Conservation (phyloP, 2,113 vertebrate genomes). For the Sorex fumeus region DNA sequence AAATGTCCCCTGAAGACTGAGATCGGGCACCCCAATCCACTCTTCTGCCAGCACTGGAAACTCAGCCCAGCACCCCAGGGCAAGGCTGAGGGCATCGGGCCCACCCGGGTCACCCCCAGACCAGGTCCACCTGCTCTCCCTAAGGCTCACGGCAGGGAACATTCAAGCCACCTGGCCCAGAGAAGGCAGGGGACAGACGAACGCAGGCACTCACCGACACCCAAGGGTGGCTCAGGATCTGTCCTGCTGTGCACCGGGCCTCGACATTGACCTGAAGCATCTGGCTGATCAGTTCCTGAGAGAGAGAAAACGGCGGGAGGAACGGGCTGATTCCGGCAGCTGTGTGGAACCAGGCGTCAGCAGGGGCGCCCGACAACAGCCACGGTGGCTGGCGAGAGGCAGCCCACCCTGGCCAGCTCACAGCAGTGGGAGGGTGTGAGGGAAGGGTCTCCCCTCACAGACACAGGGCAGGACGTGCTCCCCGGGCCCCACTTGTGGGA, state of each 20-base stretch:
- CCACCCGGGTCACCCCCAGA: not conserved
- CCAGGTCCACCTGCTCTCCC: not conserved
- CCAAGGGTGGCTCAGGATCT: conserved; percentile 97
- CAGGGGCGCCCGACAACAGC: too few species aligned
- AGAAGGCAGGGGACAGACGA: not conserved
- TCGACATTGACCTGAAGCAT: conserved; percentile 97
- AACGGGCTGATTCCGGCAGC: not conserved
- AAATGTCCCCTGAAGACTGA: accelerated
- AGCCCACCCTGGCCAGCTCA: not conserved
- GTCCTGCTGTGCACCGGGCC: conserved; percentile 94
- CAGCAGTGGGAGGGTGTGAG: too few species aligned
- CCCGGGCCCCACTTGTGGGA: too few species aligned
- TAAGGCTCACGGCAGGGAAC: not conserved
- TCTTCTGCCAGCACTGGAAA: not conserved
- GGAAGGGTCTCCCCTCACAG: too few species aligned
- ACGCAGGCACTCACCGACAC: conserved; percentile 92
- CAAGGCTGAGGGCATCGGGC: not conserved
- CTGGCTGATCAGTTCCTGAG: conserved; percentile 95
- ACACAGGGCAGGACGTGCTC: too few species aligned
- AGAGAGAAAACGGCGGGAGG: not conserved
- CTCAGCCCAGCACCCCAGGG: not conserved
- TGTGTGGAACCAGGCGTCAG: conserved; percentile 1
- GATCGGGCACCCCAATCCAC: not conserved
- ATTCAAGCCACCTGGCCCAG: accelerated
- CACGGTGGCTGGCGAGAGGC: too few species aligned